Percentiles rank a stretch among this genome's conserved stretches.
Conservation (phyloP, 2,888 invertebrate genomes). For the Augiades crinisus region DNA sequence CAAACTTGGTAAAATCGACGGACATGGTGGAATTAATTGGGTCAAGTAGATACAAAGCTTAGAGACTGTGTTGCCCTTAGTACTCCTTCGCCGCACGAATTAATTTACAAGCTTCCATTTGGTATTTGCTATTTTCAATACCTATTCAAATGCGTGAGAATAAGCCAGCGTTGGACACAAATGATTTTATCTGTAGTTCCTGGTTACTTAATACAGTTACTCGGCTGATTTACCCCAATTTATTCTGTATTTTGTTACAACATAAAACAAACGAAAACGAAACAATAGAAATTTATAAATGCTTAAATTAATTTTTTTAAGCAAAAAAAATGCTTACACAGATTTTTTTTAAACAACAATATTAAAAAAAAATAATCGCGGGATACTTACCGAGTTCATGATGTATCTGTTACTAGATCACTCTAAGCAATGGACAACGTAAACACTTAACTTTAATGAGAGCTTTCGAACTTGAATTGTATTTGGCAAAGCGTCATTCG, state of each 20-base stretch:
- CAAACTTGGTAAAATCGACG: slow-evolving; percentile 17
- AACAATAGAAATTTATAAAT: neutral
- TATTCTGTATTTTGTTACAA: too few relatives aligned
- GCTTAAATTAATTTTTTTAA: too few relatives aligned
- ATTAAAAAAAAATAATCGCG: neutral
- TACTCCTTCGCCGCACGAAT: slow-evolving; percentile 21
- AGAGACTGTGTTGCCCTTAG: slow-evolving; percentile 22
- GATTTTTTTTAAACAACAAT: too few relatives aligned
- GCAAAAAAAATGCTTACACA: too few relatives aligned
- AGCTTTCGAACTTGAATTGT: slow-evolving; percentile 47
- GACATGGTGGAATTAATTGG: slow-evolving; percentile 24
- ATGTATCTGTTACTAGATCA: slow-evolving; percentile 26
- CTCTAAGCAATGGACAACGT: slow-evolving; percentile 27
- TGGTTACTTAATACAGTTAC: slow-evolving; percentile 9
- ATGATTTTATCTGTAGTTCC: slow-evolving; percentile 16
- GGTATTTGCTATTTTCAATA: slow-evolving; percentile 25
- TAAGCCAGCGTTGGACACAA: slow-evolving; percentile 10
- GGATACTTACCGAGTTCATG: slow-evolving; percentile 62
- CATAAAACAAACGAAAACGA: neutral
- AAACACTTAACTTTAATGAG: slow-evolving; percentile 20
- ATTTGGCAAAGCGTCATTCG: slow-evolving; percentile 74
- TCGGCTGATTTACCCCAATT: neutral
- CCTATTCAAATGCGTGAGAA: slow-evolving; percentile 25
- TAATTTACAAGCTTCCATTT: slow-evolving; percentile 26
- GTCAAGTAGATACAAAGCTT: slow-evolving; percentile 25